These are phyloP conservation scores for Agraylea sexmaculata DNA, from an alignment of 1,140 invertebrate genomes.

Conservation along the genomic window DNA sequence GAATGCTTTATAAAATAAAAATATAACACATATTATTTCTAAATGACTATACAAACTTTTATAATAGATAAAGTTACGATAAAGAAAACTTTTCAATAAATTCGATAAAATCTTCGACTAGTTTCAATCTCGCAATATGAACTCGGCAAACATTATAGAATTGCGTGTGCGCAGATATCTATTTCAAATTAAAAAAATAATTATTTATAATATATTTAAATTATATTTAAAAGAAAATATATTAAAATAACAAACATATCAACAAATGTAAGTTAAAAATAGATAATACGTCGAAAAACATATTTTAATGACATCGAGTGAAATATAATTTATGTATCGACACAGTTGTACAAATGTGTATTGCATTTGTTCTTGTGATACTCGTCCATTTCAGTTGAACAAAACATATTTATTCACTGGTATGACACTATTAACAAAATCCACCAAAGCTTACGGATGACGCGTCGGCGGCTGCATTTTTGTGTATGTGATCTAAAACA, in stretches of 20 bases:
- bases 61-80: too few species aligned
- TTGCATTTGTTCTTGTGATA: not conserved
- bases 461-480: conserved; percentile 31
- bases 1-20: not conserved
- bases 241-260: conserved; percentile 7
- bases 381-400: not conserved
- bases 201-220: conserved; percentile 6
- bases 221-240: conserved; percentile 1
- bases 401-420: not conserved
- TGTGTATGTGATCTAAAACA: conserved; percentile 27
- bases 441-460: conserved; percentile 39
- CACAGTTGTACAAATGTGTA: not conserved
- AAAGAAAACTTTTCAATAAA: not conserved
- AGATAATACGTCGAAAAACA: not conserved
- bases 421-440: conserved; percentile 31
- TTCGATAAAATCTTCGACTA: conserved; percentile 15
- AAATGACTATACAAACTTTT: too few species aligned
- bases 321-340: not conserved
- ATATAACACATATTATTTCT: not conserved
- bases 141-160: conserved; percentile 3
- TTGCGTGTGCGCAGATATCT: conserved; percentile 4
- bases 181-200: conserved; percentile 8
- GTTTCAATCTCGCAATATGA: conserved; percentile 12
- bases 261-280: not conserved
- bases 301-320: not conserved